Base-by-base conservation (phyloP, 2,797 vertebrate genomes). In the Protonibea diacanthus region DNA sequence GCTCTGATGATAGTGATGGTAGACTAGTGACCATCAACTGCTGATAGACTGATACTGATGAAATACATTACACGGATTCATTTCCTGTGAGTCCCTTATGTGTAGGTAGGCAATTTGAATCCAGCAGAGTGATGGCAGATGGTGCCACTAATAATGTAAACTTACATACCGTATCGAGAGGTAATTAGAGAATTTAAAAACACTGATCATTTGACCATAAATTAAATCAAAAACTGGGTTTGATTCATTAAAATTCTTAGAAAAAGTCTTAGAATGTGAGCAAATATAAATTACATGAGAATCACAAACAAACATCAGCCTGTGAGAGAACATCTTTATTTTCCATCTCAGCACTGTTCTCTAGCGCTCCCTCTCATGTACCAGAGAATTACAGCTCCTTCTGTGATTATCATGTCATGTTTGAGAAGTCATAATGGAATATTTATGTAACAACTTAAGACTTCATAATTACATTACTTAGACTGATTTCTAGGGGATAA, bases 351-450 rank as follows among this genome's bases (percentile, higher is more conserved):
- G 14, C 9, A 0, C 52, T 51, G 40, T 42, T 60, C 15, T 44
- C 29, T 10, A 10, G 27, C 55, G 4, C 57, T 66, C 12, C 21
- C 49, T 51, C 47, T 56, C 10, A 27, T 18, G 11, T 20, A 64
- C 45, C 59, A 56, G 47, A 40, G 42, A 74, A 56, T 83, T 58
- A 3, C 47, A 45, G 25, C 40, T 76, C 8, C 56, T 33, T 66
- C 40, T 64, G 48, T 60, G 45, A 52, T 52, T 29, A 45, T 59
- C 29, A 49, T 63, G 70, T 71, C 57, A n/a, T 17, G 23, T 79
- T 69, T 69, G 49, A 25, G 55, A n/a, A 74, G 45, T 48, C 29
- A 49, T 55, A 48, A 73, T 74, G 40, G 18, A 65, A 61, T 66
- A 59, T 74, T 65, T 33, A 57, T 65, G 17, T 65, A 73, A 48